phyloP scores from a whole-genome alignment of 64 coral and sea anemone species.

The Stichodactyla helianthus region DNA sequence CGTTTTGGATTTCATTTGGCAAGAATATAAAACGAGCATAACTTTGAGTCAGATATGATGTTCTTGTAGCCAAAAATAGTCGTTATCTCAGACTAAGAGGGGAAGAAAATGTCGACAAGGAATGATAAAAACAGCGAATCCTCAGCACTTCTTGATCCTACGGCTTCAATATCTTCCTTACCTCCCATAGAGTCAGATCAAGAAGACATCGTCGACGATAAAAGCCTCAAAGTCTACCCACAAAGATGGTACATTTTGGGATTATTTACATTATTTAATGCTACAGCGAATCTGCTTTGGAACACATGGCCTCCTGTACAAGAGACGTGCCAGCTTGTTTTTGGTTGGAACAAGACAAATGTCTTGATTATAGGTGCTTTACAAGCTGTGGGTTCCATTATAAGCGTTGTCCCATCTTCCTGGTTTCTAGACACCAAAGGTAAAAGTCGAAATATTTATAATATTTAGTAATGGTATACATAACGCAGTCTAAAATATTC shows the following conservation, averaged over 20 bases:
- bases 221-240: conserved; percentile 44
- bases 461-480: too few relatives aligned
- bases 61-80: neutral
- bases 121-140: neutral
- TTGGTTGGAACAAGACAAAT: conserved; percentile 71
- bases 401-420: conserved; percentile 76
- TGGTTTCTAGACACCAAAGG: conserved; percentile 93
- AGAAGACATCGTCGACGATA: neutral
- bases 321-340: conserved; percentile 80
- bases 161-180: conserved; percentile 14
- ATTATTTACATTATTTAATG: conserved; percentile 72
- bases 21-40: neutral
- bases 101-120: neutral
- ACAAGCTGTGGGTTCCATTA: conserved; percentile 75
- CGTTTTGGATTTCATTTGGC: neutral
- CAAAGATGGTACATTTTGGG: conserved; percentile 81
- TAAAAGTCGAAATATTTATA: conserved; percentile 5
- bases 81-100: neutral
- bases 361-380: conserved; percentile 90
- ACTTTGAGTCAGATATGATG: neutral
- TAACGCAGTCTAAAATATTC: too few relatives aligned
- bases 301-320: conserved; percentile 91
- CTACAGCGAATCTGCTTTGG: conserved; percentile 84
- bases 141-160: conserved; percentile 15
- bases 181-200: neutral